Evolutionary conservation across 2,797 vertebrate species (phyloP).

Genomic region (Sparus aurata): DNA sequence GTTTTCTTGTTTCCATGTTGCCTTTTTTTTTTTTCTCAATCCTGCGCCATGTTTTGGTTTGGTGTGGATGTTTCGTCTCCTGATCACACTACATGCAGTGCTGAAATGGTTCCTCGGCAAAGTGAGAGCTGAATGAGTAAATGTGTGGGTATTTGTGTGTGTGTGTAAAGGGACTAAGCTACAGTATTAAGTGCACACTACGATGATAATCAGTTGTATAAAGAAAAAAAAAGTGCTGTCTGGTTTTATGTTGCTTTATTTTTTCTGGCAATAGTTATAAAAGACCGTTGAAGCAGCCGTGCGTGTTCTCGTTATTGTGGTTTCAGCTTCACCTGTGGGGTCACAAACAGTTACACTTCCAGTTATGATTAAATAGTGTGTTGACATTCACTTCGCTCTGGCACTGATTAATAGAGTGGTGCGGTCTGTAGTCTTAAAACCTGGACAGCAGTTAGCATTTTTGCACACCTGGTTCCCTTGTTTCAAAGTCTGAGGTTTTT

Average conservation of each 20-base stretch:
- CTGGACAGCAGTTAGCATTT: no score
- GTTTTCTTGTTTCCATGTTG: slow-evolving; percentile 59
- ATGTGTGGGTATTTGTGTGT: slow-evolving; percentile 11
- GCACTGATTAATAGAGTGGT: background rate
- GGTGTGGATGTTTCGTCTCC: slow-evolving; percentile 15
- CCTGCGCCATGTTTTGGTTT: slow-evolving; percentile 29
- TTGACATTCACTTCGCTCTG: background rate
- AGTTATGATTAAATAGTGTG: slow-evolving; percentile 2
- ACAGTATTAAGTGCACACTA: slow-evolving; percentile 79
- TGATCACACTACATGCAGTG: slow-evolving; percentile 58
- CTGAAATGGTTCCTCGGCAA: slow-evolving; percentile 48
- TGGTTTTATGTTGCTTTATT: slow-evolving; percentile 70
- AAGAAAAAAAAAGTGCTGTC: slow-evolving; percentile 37
- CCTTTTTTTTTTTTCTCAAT: slow-evolving; percentile 43
- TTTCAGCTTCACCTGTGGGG: background rate
- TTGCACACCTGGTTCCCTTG: no score
- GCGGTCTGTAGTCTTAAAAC: no score
- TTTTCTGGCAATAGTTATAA: slow-evolving; percentile 67
- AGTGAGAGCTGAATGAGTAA: slow-evolving; percentile 47
- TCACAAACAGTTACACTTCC: background rate
- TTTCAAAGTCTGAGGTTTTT: no score
- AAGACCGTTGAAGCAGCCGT: slow-evolving; percentile 56
- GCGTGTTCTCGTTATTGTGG: slow-evolving; percentile 29
- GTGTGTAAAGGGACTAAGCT: slow-evolving; percentile 70
- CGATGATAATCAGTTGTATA: slow-evolving; percentile 73